Percentiles rank a stretch among this genome's conserved stretches.
Evolutionary conservation across 2,797 vertebrate species (phyloP).

Genomic region (Vespertilio murinus): DNA sequence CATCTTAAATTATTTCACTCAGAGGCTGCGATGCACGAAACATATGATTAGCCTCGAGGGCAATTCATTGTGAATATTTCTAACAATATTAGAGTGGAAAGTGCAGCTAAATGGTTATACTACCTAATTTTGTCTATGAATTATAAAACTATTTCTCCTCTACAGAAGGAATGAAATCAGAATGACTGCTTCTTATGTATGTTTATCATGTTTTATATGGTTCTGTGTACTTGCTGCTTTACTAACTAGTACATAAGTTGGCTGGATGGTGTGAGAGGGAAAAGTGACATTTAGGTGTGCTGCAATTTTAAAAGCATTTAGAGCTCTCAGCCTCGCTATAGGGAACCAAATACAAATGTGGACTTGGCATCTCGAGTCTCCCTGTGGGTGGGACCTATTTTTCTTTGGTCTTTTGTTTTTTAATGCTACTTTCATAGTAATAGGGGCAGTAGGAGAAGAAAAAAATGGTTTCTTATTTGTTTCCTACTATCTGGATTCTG

Average conservation of each 20-base stretch:
- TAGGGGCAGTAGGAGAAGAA: neutral
- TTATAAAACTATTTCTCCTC: neutral
- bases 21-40: neutral
- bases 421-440: conserved; percentile 4
- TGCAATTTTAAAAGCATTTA: neutral
- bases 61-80: conserved; percentile 33
- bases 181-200: neutral
- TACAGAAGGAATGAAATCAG: neutral
- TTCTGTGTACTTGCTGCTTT: neutral
- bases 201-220: neutral
- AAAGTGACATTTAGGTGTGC: neutral
- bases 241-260: neutral
- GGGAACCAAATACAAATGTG: neutral
- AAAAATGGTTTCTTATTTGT: neutral
- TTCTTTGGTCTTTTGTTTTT: conserved; percentile 10
- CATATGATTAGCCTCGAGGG: neutral
- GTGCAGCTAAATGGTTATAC: neutral
- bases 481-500: neutral
- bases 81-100: neutral
- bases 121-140: neutral
- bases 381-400: neutral
- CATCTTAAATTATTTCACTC: conserved; percentile 50
- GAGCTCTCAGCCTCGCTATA: neutral
- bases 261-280: neutral
- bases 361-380: neutral